These are phyloP conservation scores for Aphrocallistes beatrix DNA, from an alignment of 37 sponge, comb jelly and placozoan genomes.

Conservation along the genomic window DNA sequence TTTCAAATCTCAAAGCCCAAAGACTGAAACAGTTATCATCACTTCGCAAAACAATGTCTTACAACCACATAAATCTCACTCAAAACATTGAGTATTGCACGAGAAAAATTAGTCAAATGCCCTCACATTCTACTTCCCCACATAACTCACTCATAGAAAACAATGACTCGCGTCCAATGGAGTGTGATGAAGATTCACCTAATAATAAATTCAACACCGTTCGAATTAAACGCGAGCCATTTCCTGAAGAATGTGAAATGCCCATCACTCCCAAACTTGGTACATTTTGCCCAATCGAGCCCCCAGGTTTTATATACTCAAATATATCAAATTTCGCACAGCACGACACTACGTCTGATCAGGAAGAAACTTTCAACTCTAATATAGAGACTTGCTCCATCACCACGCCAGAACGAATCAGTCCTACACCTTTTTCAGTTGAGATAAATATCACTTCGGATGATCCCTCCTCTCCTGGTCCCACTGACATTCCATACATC, in stretches of 20 bases:
- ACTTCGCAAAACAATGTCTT: not conserved
- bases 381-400: not conserved
- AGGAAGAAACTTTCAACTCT: not conserved
- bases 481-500: not conserved
- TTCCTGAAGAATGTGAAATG: not conserved
- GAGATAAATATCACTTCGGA: not conserved
- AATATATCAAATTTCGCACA: not conserved
- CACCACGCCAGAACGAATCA: not conserved
- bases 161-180: not conserved
- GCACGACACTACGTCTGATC: not conserved
- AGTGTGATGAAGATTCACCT: not conserved
- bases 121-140: slow-evolving; percentile 46
- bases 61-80: not conserved
- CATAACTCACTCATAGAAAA: not conserved
- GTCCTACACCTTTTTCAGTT: not conserved
- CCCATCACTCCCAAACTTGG: slow-evolving; percentile 15
- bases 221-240: not conserved
- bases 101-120: slow-evolving; percentile 16
- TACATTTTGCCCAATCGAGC: not conserved
- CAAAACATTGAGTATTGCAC: not conserved
- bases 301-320: not conserved
- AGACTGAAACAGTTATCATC: not conserved
- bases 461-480: not conserved
- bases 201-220: not conserved
- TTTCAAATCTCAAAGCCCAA: not conserved